Evolutionary conservation across 2,113 vertebrate species (phyloP).

Genomic region (Leptocoma aspasia): DNA sequence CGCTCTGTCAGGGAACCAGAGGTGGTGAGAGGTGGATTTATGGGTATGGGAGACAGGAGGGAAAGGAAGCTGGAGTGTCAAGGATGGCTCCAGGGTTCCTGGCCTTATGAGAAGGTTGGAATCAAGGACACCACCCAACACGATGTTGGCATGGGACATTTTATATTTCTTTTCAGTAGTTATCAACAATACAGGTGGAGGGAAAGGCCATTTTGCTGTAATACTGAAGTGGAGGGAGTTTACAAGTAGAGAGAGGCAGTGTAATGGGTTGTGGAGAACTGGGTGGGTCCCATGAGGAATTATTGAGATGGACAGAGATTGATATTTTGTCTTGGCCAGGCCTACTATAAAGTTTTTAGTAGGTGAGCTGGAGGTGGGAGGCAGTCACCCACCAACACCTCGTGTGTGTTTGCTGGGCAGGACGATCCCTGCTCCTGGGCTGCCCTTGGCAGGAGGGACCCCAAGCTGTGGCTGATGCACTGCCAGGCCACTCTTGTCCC

Average conservation of each 20-base stretch:
- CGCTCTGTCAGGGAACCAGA: slow-evolving; percentile 4
- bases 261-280: background rate
- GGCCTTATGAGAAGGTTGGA: background rate
- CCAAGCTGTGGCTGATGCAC: background rate
- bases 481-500: slow-evolving; percentile 4
- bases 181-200: background rate
- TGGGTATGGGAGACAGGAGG: background rate
- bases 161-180: background rate
- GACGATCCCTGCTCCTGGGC: background rate
- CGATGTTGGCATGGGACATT: fast-evolving
- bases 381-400: fast-evolving
- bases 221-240: background rate
- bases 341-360: background rate
- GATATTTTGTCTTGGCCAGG: background rate
- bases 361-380: background rate
- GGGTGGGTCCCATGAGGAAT: background rate
- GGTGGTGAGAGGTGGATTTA: background rate
- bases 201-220: background rate
- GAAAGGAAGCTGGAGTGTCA: background rate
- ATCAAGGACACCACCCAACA: background rate
- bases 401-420: background rate
- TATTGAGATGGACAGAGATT: background rate
- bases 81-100: background rate
- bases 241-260: background rate
- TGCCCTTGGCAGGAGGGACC: background rate